A percentile compares a stretch with the other conserved stretches of the same genome.
phyloP scores from a whole-genome alignment of 2,113 vertebrate genomes.

The Nibea albiflora region DNA sequence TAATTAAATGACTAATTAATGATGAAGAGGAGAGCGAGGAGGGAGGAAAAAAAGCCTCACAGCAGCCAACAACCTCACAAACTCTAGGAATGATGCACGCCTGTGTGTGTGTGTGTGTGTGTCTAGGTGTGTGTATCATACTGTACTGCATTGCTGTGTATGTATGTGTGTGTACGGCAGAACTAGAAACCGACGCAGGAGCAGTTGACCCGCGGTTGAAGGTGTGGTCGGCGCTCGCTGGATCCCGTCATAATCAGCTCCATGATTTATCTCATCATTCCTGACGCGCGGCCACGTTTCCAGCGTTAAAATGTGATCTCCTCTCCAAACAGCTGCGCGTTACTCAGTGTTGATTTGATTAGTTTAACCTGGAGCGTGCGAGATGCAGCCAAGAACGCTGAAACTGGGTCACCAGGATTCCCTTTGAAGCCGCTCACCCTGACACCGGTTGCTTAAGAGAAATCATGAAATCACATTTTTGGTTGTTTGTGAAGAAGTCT shows the following conservation, averaged over 20 bases:
- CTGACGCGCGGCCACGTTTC: constrained; percentile 15
- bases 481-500: not conserved
- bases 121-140: not conserved
- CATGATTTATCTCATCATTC: constrained; percentile 13
- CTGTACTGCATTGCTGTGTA: not conserved
- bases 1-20: constrained; percentile 74
- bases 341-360: constrained; percentile 33
- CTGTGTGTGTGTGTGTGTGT: not conserved
- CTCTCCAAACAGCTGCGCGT: constrained; percentile 37
- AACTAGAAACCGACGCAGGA: constrained; percentile 40
- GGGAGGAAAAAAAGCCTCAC: constrained; percentile 21
- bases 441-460: not conserved
- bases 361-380: not conserved
- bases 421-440: constrained; percentile 25
- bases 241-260: constrained; percentile 12
- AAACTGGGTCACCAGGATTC: constrained; percentile 24
- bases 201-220: too few relatives aligned
- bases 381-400: constrained; percentile 2
- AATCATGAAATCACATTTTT: not conserved
- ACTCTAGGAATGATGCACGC: constrained; percentile 51
- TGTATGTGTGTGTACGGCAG: constrained; percentile 12
- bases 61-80: constrained; percentile 50
- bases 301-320: constrained; percentile 2
- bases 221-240: not conserved
- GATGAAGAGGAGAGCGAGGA: constrained; percentile 25